Conservation (phyloP, 2,888 invertebrate genomes). For the Limnephilus auricula region DNA sequence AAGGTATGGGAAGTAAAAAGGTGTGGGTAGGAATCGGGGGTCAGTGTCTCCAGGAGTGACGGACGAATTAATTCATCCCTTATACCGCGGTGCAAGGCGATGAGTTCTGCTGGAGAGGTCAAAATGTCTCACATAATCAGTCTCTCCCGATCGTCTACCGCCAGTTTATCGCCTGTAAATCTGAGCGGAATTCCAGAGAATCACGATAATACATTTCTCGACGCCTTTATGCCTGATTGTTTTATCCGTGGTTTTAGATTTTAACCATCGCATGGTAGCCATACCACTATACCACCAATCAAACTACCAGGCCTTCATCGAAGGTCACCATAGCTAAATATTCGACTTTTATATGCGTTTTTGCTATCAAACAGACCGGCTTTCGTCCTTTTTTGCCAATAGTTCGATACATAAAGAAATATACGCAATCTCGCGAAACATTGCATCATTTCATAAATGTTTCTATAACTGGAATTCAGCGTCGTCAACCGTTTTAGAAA, state of each 20-base stretch:
- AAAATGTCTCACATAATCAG: no score
- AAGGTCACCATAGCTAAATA: neutral
- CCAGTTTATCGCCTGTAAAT: no score
- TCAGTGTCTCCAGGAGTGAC: no score
- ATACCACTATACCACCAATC: neutral
- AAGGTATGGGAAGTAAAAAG: no score
- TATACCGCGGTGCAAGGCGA: no score
- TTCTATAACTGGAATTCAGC: neutral
- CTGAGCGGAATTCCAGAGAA: no score
- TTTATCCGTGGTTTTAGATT: neutral
- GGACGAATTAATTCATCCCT: no score
- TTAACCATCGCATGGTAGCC: neutral
- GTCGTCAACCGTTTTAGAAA: neutral
- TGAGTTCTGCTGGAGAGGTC: no score
- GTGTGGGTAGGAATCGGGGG: no score
- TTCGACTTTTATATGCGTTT: neutral
- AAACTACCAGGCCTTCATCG: neutral
- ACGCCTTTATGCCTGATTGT: neutral
- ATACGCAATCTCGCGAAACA: neutral
- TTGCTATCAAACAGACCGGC: neutral
- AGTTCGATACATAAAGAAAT: neutral
- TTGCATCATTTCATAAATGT: neutral
- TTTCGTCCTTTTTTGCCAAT: neutral
- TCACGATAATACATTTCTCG: neutral
- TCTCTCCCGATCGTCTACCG: no score